Evolutionary conservation across 2,113 vertebrate genomes (phyloP), one percentile per base, ranked within the genome.

Genomic region (Oncorhynchus mykiss): DNA sequence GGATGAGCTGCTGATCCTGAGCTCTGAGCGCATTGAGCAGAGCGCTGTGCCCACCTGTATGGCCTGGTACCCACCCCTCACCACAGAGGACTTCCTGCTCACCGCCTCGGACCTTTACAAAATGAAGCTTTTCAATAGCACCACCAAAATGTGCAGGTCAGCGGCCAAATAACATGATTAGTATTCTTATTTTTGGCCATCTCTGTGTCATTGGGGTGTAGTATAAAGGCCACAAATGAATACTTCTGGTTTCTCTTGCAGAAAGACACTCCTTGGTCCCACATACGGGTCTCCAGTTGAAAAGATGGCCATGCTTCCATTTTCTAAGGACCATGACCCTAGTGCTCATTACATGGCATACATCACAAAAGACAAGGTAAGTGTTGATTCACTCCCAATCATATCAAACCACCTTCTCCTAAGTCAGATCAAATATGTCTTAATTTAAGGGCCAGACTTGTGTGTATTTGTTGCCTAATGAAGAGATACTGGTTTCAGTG

Each of bases 121-220:
- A 90, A 94, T 97, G 86, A 98, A 97, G 74, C 95, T 99, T 22
- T 95, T 95, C 75, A 96, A 98, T 66, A 89, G 92, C 0, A 96
- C 90, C 0, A 97, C 95, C 24, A 97, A 94, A 84, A 93, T 95
- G 94, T 99, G 97, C 96, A 96, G 98, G 98, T 98, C 82, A 71
- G 54, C 27, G 24, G 6, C 24, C 12, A n/a, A 20, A 51, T 51
- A 7, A 14, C 14, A 7, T 24, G 59, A 62, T 22, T 62, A 62
- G n/a, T 62, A 13, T n/a, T 22, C 7, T 62, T 24, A 62, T 22
- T 20, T 60, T 22, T 7, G 18, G 14, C 5, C 14, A 54, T 54
- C 59, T 62, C 3, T 22, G 18, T 62, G 59, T 62, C 18, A 62
- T 22, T 62, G 59, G 59, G 59, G 20, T 62, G 18, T 62, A 22